Percentiles rank a stretch among this genome's conserved stretches.
These are phyloP conservation scores for Eurosta solidaginis DNA, from an alignment of 1,140 invertebrate species.

Conservation along the genomic window DNA sequence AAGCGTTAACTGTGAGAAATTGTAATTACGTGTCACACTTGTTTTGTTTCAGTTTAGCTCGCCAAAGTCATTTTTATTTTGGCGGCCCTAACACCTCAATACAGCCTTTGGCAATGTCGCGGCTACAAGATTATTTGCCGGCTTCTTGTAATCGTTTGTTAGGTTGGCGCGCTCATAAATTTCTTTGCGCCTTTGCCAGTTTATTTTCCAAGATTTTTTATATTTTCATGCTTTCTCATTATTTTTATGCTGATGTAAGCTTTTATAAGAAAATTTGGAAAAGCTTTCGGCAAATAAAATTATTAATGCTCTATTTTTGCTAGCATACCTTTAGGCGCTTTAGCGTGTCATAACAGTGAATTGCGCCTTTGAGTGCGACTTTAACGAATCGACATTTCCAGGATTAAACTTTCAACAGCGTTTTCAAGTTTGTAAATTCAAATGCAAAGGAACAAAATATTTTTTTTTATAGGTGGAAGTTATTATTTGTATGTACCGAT, in stretches of 20 bases:
- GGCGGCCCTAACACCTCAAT: neutral
- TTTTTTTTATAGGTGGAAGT: no score
- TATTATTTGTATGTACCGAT: no score
- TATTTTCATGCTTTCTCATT: neutral
- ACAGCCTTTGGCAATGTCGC: conserved; percentile 20
- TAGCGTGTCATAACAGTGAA: neutral
- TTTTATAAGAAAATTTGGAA: neutral
- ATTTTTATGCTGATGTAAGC: neutral
- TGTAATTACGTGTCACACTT: conserved; percentile 33
- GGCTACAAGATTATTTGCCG: neutral
- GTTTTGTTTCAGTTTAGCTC: neutral
- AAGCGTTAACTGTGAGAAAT: conserved; percentile 31
- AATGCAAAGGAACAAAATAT: no score
- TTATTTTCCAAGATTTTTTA: neutral
- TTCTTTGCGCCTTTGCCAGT: neutral
- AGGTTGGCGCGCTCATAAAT: neutral
- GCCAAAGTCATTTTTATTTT: neutral
- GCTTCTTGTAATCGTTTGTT: neutral
- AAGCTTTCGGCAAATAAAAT: neutral
- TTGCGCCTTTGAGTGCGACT: neutral
- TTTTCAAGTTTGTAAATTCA: no score
- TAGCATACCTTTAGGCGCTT: neutral
- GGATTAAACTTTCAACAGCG: neutral
- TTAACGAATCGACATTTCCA: neutral
- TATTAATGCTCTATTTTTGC: neutral